Conservation (phyloP, 2,888 invertebrate species). For the Oscheius sp. region DNA sequence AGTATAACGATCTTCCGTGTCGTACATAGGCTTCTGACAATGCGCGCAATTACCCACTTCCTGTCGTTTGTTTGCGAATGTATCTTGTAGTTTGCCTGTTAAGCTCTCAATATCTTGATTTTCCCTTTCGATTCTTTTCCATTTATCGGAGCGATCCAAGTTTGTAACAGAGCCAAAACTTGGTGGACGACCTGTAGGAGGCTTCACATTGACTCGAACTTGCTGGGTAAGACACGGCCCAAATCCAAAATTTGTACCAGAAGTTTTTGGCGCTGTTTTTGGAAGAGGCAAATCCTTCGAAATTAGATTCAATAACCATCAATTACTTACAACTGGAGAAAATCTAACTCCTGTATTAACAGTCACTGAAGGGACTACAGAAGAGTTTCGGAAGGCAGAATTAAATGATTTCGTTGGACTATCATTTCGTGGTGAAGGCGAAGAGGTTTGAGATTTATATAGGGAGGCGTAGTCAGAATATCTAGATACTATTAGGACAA, state of each 20-base stretch:
- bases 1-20: slow-evolving; percentile 32
- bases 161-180: slow-evolving; percentile 20
- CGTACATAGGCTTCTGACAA: slow-evolving; percentile 18
- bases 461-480: slow-evolving; percentile 33
- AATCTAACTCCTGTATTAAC: slow-evolving; percentile 7
- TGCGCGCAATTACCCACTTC: slow-evolving; percentile 23
- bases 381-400: slow-evolving; percentile 16
- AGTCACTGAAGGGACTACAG: slow-evolving; percentile 12
- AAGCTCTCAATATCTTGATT: slow-evolving; percentile 18
- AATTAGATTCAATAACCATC: background rate
- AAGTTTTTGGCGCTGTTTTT: slow-evolving; percentile 4
- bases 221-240: slow-evolving; percentile 26
- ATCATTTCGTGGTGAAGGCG: slow-evolving; percentile 19
- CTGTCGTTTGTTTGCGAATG: background rate
- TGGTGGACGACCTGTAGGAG: slow-evolving; percentile 25
- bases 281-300: background rate
- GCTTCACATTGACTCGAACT: slow-evolving; percentile 25
- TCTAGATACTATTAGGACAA: slow-evolving; percentile 2
- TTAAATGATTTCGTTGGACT: slow-evolving; percentile 8
- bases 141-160: slow-evolving; percentile 8
- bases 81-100: slow-evolving; percentile 20
- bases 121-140: slow-evolving; percentile 20
- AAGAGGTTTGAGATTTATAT: slow-evolving; percentile 22
- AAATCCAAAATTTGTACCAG: slow-evolving; percentile 12
- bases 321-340: slow-evolving; percentile 10